Conservation (phyloP, 2,888 invertebrate species). For the Ornithoptera priamus region DNA sequence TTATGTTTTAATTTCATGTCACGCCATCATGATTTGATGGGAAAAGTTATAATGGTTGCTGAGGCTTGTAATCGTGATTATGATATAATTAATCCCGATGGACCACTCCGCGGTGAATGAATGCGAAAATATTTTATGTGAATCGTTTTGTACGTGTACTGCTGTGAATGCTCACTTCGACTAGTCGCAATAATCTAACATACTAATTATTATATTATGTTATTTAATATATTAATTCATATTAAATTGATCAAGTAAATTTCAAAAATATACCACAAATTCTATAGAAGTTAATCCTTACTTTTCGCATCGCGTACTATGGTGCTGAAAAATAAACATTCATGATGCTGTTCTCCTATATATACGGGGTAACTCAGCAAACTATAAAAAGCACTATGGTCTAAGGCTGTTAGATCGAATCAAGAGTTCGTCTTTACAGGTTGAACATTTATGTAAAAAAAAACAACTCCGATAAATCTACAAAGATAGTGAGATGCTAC, state of each 20-base stretch:
- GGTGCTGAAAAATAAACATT: background rate
- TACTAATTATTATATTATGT: no score
- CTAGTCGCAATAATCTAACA: no score
- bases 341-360: background rate
- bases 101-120: background rate
- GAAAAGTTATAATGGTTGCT: conserved; percentile 59
- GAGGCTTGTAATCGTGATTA: conserved; percentile 41
- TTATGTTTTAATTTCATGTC: conserved; percentile 64
- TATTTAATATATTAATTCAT: no score
- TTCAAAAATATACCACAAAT: no score
- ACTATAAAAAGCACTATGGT: background rate
- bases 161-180: background rate
- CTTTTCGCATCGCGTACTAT: background rate
- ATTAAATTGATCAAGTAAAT: no score
- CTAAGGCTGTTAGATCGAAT: background rate
- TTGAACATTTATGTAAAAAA: no score
- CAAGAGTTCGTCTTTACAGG: no score
- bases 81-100: conserved; percentile 46
- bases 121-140: background rate
- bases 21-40: conserved; percentile 53
- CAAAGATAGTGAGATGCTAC: no score
- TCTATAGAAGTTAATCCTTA: no score
- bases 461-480: no score
- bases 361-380: background rate
- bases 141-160: background rate